phyloP scores from a whole-genome alignment of 2,113 vertebrate genomes.

The Struthio camelus region DNA sequence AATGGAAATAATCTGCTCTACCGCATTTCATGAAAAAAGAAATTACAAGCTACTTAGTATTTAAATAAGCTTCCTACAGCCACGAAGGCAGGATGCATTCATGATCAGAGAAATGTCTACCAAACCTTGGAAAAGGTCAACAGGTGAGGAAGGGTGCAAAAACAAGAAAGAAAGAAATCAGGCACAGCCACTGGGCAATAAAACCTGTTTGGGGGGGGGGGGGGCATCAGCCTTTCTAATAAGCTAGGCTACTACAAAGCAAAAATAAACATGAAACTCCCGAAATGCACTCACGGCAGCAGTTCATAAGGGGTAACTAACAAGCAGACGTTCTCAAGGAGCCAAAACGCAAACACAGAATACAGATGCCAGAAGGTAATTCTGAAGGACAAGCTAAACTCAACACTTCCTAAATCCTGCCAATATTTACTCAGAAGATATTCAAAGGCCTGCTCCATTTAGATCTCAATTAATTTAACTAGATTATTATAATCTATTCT shows the following conservation, averaged over 20 bases:
- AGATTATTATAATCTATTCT: neutral
- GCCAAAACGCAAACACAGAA: neutral
- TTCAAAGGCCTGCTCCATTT: neutral
- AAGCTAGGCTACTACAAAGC: neutral
- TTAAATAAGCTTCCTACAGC: neutral
- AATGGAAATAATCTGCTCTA: neutral
- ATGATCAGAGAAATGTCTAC: neutral
- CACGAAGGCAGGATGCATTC: neutral
- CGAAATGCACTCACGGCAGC: neutral
- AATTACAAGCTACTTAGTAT: neutral
- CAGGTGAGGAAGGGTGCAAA: neutral
- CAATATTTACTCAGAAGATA: neutral
- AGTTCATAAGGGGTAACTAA: neutral
- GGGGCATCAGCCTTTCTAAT: neutral
- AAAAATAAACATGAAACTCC: neutral
- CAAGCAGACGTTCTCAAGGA: neutral
- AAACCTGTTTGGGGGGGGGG: neutral
- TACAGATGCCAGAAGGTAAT: neutral
- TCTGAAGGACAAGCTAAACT: neutral
- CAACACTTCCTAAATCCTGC: neutral
- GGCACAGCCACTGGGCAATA: neutral
- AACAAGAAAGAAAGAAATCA: neutral
- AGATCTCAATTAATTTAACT: constrained; percentile 10
- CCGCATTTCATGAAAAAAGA: neutral
- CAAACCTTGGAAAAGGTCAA: neutral